A percentile compares a stretch with the other conserved stretches of the same genome.
These are phyloP conservation scores for Schizopygopsis pylzovi DNA, from an alignment of 2,797 vertebrate genomes.

Conservation along the genomic window DNA sequence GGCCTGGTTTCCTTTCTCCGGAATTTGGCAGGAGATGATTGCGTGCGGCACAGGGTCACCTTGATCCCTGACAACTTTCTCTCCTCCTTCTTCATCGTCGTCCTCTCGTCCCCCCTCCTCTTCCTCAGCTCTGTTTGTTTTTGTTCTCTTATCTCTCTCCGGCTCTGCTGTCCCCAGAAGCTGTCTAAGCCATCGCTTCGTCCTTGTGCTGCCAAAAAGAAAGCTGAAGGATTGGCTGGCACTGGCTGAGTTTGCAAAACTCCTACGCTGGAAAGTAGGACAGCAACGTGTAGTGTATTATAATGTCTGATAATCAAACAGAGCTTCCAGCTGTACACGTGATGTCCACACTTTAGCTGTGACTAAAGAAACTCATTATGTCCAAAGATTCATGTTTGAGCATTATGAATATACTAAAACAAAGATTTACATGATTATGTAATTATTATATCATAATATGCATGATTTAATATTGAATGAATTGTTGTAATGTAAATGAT, in stretches of 20 bases:
- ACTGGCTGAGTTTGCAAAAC: constrained; percentile 63
- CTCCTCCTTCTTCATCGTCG: constrained; percentile 55
- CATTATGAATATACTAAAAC: neutral
- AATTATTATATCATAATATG: neutral
- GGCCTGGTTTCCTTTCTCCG: constrained; percentile 68
- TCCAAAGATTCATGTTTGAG: neutral
- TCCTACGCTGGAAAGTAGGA: constrained; percentile 58
- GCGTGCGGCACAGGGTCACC: constrained; percentile 75
- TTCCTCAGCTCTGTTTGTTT: constrained; percentile 70
- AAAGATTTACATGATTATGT: neutral
- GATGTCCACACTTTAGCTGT: neutral
- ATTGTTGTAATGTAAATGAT: neutral
- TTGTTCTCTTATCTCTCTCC: constrained; percentile 81
- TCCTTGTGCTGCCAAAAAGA: constrained; percentile 74
- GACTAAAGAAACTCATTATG: neutral
- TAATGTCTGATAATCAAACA: constrained; percentile 22
- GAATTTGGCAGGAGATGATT: constrained; percentile 74
- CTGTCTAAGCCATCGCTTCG: constrained; percentile 78
- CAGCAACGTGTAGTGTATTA: constrained; percentile 50
- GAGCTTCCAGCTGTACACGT: neutral
- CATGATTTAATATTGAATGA: neutral
- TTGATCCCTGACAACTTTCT: constrained; percentile 74
- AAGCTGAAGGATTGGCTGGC: constrained; percentile 54
- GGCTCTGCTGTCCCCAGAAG: constrained; percentile 77
- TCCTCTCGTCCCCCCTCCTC: constrained; percentile 62